Evolutionary conservation across 2,797 vertebrate species (phyloP), one percentile per base, ranked within the genome.

Genomic region (Oreochromis mossambicus): DNA sequence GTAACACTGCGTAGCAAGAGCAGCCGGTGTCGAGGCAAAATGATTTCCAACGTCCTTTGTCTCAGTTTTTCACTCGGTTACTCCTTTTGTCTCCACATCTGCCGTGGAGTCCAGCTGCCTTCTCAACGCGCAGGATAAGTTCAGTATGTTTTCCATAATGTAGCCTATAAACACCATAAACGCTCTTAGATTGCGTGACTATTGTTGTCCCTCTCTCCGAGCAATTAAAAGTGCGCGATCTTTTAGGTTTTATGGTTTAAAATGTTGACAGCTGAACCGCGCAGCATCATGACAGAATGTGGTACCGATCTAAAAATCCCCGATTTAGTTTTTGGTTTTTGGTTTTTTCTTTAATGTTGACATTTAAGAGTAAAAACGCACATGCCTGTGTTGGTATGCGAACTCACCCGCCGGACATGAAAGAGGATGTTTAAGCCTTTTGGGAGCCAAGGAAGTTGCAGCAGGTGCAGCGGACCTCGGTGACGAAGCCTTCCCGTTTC

Each of bases 51-150:
- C 91, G 76, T 90, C 93, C 95, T 95, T 96, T 96, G 95, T 96
- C 93, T 95, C 87, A 48, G 86, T 90, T 94, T 95, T 95, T 94
- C 94, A 92, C 79, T 95, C 89, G 90, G 93, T 93, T 95, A 95
- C 93, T 94, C 91, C 95, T 94, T 95, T 96, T 97, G 96, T 97
- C 91, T 95, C 82, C 88, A 93, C 95, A 96, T 96, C 96, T 96
- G 96, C 92, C 85, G 79, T 34, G 75, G 26, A 91, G 85, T 85
- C 86, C 89, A 93, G 91, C 94, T 92, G 92, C 78, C 89, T 92
- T 81, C 32, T 82, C 90, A 61, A 79, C 11, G 73, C 86, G 75
- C 87, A 80, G 15, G 24, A 87, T 10, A 93, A 93, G 77, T 93
- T 94, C 55, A 61, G 48, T 12, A 19, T 63, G 43, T 70, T 73